Percentiles rank a stretch among this genome's conserved stretches.
Evolutionary conservation across 2,113 vertebrate species (phyloP).

Genomic region (Chitala chitala): DNA sequence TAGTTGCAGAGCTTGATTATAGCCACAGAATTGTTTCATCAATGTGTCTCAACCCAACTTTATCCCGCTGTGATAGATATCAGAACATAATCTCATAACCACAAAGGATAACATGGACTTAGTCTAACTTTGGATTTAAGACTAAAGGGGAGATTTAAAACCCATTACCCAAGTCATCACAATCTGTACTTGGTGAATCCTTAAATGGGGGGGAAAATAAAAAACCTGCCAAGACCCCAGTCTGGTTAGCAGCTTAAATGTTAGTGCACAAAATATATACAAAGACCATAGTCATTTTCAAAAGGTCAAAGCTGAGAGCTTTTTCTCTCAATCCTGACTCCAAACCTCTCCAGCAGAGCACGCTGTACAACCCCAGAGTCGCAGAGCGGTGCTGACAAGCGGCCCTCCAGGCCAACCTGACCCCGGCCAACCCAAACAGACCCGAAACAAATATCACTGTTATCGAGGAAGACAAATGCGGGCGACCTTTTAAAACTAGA

Average conservation of each 20-base stretch:
- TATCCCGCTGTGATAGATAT: not conserved
- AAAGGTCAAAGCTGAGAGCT: too few relatives aligned
- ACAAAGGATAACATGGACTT: not conserved
- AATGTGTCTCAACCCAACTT: not conserved
- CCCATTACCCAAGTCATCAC: not conserved
- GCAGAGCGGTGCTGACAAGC: constrained; percentile 25
- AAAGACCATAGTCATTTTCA: too few relatives aligned
- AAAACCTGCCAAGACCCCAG: not conserved
- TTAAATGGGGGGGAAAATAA: not conserved
- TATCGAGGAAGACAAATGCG: constrained; percentile 46
- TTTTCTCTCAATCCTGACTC: too few relatives aligned
- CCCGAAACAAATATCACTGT: constrained; percentile 28
- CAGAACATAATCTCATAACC: not conserved
- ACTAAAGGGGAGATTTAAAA: not conserved
- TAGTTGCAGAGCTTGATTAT: not conserved
- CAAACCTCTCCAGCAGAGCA: constrained; percentile 10
- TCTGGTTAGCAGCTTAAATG: not conserved
- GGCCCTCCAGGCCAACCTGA: constrained; percentile 23
- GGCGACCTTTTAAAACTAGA: not conserved
- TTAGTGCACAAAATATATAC: not conserved
- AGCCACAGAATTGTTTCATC: not conserved
- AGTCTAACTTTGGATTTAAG: not conserved
- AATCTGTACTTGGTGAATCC: not conserved
- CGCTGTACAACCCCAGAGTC: constrained; percentile 26
- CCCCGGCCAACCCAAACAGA: constrained; percentile 46